Evolutionary conservation across 2,888 invertebrate genomes (phyloP), one percentile per base, ranked within the genome.

Genomic region (Poecilobothrus nobilitatus): DNA sequence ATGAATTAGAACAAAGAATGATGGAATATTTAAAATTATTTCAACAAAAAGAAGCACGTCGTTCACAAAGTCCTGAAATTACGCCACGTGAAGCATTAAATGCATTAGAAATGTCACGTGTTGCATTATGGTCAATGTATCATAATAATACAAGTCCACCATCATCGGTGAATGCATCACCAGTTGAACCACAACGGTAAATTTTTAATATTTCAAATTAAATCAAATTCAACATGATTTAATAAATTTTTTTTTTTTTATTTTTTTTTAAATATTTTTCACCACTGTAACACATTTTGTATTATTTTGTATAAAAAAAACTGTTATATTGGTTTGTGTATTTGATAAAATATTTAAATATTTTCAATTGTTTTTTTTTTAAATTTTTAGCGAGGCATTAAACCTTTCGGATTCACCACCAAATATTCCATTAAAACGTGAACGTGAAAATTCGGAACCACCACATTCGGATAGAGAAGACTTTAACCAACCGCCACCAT

Each of bases 81-180:
- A 33, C 34, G 18, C 22, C 21, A 66, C 76, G 78, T 37, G 79
- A 80, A 68, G 80, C 79, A 15, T 83, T 92, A 68, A 89, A 87
- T 73, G 89, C 89, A 12, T 82, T 91, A 70, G 92, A 92, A 78
- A 88, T 91, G 83, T 89, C 91, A 1, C 88, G 92, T 70, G 86
- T 92, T 73, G 89, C 91, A 0, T 84, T 94, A 33, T 93, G 92
- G 91, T 92, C 90, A 73, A 86, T 93, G 76, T 93, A 91, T 82
- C 90, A 90, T 80, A 91, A 89, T 77, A 87, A 86, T 80, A 85
- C 81, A 76, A 82, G 75, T 78, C 85, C 87, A 76, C 78, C 84
- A 78, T 72, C 83, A 74, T 74, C 79, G 73, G 76, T 81, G 73
- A 76, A 82, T 73, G 78, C 83, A 66, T 85, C 83, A 70, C 81